Base-by-base conservation (phyloP, 2,888 invertebrate species). In the Scelioninae gen. 2 region DNA sequence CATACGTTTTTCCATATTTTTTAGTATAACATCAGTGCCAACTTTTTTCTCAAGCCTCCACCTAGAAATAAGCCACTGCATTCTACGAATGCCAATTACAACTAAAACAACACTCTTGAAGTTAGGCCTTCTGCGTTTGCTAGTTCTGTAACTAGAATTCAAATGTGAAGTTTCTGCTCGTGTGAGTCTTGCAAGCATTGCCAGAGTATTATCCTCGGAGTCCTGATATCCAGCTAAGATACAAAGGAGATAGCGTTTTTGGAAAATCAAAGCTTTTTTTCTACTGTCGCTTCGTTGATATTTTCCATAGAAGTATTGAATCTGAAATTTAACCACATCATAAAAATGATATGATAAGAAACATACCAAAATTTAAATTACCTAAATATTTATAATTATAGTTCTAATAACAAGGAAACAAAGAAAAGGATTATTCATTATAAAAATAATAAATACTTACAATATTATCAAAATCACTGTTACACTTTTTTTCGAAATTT, bases 211-310 rank as follows among this genome's bases (percentile, higher is more conserved):
- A 76, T 80, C 87, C 77, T 87, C 87, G 1, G 81, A 85, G 63
- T 81, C 87, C 83, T 90, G 90, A 88, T 86, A 92, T 43, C 88
- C 90, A 74, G 83, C 87, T 43, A 94, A 83, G 68, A 93, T 90
- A 11, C 92, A 89, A 75, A 94, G 89, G 58, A 97, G 87, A 85
- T 96, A 97, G 15, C 93, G 90, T 87, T 97, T 97, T 88, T 97
- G 97, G 90, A 93, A 96, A 55, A 93, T 90, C 58, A 97, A 88
- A 10, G 96, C 94, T 84, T 96, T 96, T 68, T 94, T 90, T 80
- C 93, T 94, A 82, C 96, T 95, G 83, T 96, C 94, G 2, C 93
- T 90, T 28, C 94, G 89, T 77, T 96, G 87, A 83, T 92, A 94
- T 80, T 91, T 91, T 9, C 90, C 90, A 73, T 91, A 89, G 70